These are phyloP conservation scores for Centrocercus urophasianus DNA, from an alignment of 2,113 vertebrate genomes.

Conservation along the genomic window DNA sequence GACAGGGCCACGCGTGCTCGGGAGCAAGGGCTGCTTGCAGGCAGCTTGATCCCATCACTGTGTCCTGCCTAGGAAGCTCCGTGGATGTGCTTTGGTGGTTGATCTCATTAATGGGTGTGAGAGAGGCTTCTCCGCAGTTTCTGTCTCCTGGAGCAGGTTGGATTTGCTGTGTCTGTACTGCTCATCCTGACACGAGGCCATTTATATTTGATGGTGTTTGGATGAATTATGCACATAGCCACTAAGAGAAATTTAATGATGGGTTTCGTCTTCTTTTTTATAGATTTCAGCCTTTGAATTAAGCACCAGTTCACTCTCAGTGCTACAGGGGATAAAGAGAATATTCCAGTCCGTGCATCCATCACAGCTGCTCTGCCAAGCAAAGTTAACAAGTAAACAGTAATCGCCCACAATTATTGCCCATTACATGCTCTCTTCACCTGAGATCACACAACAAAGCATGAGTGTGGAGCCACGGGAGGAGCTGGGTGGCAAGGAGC, in stretches of 20 bases:
- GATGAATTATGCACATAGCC: constrained; percentile 94
- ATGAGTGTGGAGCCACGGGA: neutral
- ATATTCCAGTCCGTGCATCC: constrained; percentile 14
- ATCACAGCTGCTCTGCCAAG: constrained; percentile 58
- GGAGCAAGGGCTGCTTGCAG: neutral
- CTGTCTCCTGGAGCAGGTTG: neutral
- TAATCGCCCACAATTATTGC: constrained; percentile 81
- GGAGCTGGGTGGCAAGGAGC: constrained; percentile 72
- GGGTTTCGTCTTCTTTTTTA: constrained; percentile 73
- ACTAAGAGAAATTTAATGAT: constrained; percentile 92
- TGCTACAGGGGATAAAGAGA: constrained; percentile 39
- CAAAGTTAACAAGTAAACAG: constrained; percentile 69
- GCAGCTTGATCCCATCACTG: fast-evolving
- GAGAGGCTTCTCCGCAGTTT: neutral
- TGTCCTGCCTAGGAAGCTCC: neutral
- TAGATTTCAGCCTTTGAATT: constrained; percentile 83
- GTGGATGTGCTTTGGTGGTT: neutral
- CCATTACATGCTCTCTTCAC: constrained; percentile 76
- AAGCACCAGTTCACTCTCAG: constrained; percentile 74
- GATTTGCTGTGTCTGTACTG: neutral
- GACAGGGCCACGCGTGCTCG: neutral
- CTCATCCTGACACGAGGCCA: constrained; percentile 69
- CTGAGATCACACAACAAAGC: constrained; percentile 77
- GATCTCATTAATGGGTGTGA: neutral
- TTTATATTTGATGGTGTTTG: constrained; percentile 90